phyloP scores from a whole-genome alignment of 2,888 invertebrate genomes.

The Drosophila ustulata region DNA sequence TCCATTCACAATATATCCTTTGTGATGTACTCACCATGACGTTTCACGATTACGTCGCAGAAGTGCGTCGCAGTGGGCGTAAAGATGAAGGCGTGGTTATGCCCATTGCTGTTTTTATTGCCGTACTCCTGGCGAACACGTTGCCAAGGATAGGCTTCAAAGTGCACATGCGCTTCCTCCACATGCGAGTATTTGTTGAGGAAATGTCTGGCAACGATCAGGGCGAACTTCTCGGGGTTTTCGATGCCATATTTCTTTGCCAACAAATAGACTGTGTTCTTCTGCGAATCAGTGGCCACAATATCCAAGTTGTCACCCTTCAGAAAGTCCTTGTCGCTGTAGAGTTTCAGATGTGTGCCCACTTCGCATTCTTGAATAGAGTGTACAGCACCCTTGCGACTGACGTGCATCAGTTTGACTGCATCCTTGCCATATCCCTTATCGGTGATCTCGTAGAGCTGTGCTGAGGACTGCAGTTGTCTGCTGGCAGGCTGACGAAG shows the following conservation, averaged over 20 bases:
- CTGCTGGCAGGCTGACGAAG: slow-evolving; percentile 48
- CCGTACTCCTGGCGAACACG: slow-evolving; percentile 86
- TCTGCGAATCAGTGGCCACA: slow-evolving; percentile 93
- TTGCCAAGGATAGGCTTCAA: slow-evolving; percentile 92
- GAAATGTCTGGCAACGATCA: slow-evolving; percentile 91
- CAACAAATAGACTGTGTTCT: slow-evolving; percentile 92
- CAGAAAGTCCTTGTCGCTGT: slow-evolving; percentile 90
- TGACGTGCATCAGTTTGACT: slow-evolving; percentile 90
- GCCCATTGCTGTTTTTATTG: slow-evolving; percentile 79
- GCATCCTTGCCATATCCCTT: slow-evolving; percentile 89
- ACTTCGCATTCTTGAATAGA: slow-evolving; percentile 91
- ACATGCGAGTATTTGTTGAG: slow-evolving; percentile 91
- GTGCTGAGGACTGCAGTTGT: background rate
- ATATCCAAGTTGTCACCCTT: slow-evolving; percentile 90
- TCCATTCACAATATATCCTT: background rate
- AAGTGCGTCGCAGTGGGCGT: slow-evolving; percentile 89
- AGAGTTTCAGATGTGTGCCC: slow-evolving; percentile 89
- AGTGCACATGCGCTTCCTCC: slow-evolving; percentile 88
- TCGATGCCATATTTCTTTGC: slow-evolving; percentile 92
- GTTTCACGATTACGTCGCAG: slow-evolving; percentile 89
- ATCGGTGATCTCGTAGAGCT: slow-evolving; percentile 79
- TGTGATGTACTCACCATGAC: slow-evolving; percentile 87
- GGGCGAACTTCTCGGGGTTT: slow-evolving; percentile 91
- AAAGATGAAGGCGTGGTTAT: slow-evolving; percentile 92
- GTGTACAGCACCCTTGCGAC: slow-evolving; percentile 89